A percentile compares a stretch with the other conserved stretches of the same genome.
These are phyloP conservation scores for Brachymystax lenok DNA, from an alignment of 2,797 vertebrate genomes.

Conservation along the genomic window DNA sequence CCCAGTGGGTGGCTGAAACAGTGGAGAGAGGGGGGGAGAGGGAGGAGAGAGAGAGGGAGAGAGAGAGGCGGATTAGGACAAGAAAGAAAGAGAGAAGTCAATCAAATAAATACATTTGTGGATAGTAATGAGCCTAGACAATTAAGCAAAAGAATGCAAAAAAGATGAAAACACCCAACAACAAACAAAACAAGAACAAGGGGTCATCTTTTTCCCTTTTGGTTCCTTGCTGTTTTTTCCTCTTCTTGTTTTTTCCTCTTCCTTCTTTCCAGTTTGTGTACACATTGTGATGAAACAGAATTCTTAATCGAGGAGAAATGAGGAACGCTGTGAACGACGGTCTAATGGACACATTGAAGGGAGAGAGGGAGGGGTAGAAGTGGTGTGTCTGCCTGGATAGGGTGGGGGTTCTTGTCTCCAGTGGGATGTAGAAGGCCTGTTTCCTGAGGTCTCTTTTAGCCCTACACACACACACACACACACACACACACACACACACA, in stretches of 20 bases:
- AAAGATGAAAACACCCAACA: constrained; percentile 3
- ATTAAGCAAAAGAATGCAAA: constrained; percentile 20
- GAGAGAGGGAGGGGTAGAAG: constrained; percentile 54
- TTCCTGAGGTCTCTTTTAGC: constrained; percentile 82
- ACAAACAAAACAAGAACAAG: constrained; percentile 18
- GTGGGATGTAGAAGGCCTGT: constrained; percentile 74
- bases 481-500: constrained; percentile 19
- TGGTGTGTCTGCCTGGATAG: constrained; percentile 42
- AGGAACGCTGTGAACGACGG: constrained; percentile 75
- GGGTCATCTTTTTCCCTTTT: constrained; percentile 29
- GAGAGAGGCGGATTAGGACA: too few relatives aligned
- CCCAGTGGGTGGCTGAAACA: not conserved
- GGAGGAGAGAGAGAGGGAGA: not conserved
- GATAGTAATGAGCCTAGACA: constrained; percentile 49
- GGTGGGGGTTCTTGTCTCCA: constrained; percentile 52
- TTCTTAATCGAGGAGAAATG: constrained; percentile 85
- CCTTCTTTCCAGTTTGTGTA: constrained; percentile 51
- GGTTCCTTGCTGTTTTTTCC: constrained; percentile 3
- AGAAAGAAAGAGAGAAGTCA: constrained; percentile 32
- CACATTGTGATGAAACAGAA: constrained; percentile 85
- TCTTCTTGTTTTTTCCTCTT: not conserved
- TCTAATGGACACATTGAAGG: constrained; percentile 72
- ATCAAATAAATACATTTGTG: constrained; percentile 57
- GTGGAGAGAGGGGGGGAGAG: constrained; percentile 5
- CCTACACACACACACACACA: constrained; percentile 36